These are phyloP conservation scores for Oplegnathus fasciatus DNA, from an alignment of 2,113 vertebrate genomes.

Conservation along the genomic window DNA sequence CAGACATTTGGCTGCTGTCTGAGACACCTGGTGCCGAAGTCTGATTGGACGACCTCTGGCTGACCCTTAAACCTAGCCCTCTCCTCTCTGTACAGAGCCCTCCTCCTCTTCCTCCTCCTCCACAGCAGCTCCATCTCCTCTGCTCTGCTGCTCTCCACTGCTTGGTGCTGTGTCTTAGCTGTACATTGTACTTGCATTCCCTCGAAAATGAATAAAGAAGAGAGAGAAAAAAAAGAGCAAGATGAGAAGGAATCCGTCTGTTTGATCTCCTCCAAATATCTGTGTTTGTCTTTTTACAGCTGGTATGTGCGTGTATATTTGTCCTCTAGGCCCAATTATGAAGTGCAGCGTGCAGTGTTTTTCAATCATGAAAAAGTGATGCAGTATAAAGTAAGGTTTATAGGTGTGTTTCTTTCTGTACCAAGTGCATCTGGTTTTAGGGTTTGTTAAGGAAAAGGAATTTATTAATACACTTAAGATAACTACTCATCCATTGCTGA, in stretches of 20 bases:
- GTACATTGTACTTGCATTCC: slow-evolving; percentile 92
- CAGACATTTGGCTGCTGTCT: slow-evolving; percentile 41
- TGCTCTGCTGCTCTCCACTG: slow-evolving; percentile 86
- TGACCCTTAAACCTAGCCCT: slow-evolving; percentile 54
- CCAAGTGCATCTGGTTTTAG: neutral
- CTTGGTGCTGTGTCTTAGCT: slow-evolving; percentile 96
- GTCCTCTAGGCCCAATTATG: neutral
- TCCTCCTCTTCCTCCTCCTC: slow-evolving; percentile 68
- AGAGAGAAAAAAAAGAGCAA: slow-evolving; percentile 39
- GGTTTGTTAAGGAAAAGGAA: neutral
- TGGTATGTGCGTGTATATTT: neutral
- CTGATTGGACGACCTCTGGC: slow-evolving; percentile 66
- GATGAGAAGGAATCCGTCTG: slow-evolving; percentile 17
- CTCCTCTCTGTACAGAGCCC: slow-evolving; percentile 49
- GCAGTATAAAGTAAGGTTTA: neutral
- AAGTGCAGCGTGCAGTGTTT: slow-evolving; percentile 1
- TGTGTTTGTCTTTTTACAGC: neutral
- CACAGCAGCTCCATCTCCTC: slow-evolving; percentile 76
- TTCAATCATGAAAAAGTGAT: neutral
- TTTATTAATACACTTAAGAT: neutral
- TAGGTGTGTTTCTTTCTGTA: neutral
- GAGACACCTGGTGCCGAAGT: slow-evolving; percentile 46
- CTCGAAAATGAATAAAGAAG: slow-evolving; percentile 90
- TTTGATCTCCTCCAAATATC: slow-evolving; percentile 15
- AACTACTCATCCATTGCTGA: neutral